Percentiles rank a stretch among this genome's conserved stretches.
Conservation (phyloP, 1,140 invertebrate genomes). For the Magallana gigas region DNA sequence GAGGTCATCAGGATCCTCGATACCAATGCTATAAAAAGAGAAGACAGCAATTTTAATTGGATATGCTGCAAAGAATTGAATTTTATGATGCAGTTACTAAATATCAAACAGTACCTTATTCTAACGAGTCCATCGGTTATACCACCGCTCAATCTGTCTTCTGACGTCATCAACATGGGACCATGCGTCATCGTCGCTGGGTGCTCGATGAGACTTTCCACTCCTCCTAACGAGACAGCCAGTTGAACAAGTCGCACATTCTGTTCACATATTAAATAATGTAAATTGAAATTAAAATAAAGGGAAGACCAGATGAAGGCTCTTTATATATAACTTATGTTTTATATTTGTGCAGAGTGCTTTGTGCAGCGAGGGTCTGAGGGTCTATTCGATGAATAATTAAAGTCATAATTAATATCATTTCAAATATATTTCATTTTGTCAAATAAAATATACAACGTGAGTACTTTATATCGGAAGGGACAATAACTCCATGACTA, state of each 20-base stretch:
- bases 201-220: constrained; percentile 89
- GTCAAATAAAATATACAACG: no score
- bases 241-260: constrained; percentile 83
- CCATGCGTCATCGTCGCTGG: constrained; percentile 80
- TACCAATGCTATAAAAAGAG: constrained; percentile 87
- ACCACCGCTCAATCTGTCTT: constrained; percentile 86
- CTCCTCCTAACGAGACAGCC: constrained; percentile 96
- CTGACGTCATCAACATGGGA: constrained; percentile 80
- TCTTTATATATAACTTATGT: no score
- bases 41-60: neutral
- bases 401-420: no score
- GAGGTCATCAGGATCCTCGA: constrained; percentile 92
- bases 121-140: constrained; percentile 92
- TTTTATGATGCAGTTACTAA: neutral
- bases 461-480: no score
- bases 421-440: no score
- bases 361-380: no score
- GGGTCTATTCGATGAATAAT: no score
- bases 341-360: no score
- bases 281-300: neutral
- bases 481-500: no score
- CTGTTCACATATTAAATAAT: constrained; percentile 53
- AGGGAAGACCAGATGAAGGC: no score
- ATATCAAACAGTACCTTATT: constrained; percentile 79
- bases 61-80: neutral